These are phyloP conservation scores for Rhaphigaster nebulosa DNA, from an alignment of 2,888 invertebrate species.

Conservation along the genomic window DNA sequence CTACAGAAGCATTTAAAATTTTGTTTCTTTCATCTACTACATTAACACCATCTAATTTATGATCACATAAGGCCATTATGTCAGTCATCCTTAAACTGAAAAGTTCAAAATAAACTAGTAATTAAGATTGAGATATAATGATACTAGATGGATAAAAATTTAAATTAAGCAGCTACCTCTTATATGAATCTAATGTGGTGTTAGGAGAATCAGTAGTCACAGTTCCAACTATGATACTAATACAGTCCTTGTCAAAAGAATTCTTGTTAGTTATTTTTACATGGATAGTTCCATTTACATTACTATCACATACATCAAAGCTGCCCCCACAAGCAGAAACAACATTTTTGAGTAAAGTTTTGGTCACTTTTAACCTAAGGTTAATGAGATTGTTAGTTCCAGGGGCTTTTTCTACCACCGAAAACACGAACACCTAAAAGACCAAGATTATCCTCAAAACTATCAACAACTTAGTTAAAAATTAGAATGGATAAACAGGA, in stretches of 20 bases:
- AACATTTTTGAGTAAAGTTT: slow-evolving; percentile 40
- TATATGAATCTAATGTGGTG: not conserved
- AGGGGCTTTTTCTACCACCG: not conserved
- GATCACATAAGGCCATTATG: slow-evolving; percentile 56
- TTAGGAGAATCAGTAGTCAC: not conserved
- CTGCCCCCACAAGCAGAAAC: slow-evolving; percentile 50
- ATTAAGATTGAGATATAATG: not conserved
- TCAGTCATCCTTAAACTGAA: slow-evolving; percentile 59
- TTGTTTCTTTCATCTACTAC: slow-evolving; percentile 71
- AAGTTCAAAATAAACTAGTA: not conserved
- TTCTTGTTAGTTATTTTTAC: slow-evolving; percentile 35
- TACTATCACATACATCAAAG: not conserved
- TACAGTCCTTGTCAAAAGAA: not conserved
- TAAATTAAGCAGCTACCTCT: slow-evolving; percentile 39
- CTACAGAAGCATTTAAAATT: slow-evolving; percentile 77
- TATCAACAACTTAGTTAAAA: not conserved
- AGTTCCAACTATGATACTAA: slow-evolving; percentile 42
- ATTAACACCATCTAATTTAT: slow-evolving; percentile 56
- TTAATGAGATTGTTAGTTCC: not conserved
- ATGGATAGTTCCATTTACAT: not conserved
- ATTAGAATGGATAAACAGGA: not conserved
- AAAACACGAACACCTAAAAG: slow-evolving; percentile 46
- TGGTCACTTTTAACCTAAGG: slow-evolving; percentile 30
- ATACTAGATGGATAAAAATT: not conserved
- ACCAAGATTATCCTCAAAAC: not conserved